Evolutionary conservation across 2,888 invertebrate species (phyloP).

Genomic region (Hemaris fuciformis): DNA sequence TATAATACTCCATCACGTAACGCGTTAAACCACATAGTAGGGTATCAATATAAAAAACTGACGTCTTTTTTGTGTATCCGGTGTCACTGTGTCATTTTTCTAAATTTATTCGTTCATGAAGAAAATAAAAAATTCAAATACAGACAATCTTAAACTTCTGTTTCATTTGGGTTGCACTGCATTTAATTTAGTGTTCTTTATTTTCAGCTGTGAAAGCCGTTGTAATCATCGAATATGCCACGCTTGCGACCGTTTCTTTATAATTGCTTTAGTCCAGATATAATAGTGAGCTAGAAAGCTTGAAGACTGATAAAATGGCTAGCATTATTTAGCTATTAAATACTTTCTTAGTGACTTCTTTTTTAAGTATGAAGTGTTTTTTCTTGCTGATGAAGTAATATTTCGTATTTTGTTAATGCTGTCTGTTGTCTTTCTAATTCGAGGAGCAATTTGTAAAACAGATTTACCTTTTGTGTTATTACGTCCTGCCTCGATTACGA

Average conservation of each 20-base stretch:
- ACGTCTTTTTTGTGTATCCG: no score
- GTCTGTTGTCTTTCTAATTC: background rate
- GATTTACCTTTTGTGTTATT: background rate
- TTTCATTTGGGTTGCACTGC: no score
- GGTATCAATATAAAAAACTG: no score
- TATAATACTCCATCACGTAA: no score
- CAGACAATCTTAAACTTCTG: background rate
- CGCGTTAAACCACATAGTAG: no score
- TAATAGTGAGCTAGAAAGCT: slow-evolving; percentile 1
- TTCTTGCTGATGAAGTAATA: no score
- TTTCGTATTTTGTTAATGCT: background rate
- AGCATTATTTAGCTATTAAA: background rate
- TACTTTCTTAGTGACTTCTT: background rate
- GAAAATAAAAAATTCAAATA: no score
- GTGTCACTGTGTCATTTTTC: no score
- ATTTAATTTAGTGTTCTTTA: slow-evolving; percentile 7
- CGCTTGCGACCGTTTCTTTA: background rate
- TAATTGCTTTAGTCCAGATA: background rate
- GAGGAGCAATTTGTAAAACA: background rate
- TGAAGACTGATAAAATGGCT: slow-evolving; percentile 9
- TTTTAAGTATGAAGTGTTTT: background rate
- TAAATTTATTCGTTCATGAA: no score
- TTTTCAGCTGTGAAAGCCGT: slow-evolving; percentile 40
- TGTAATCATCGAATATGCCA: background rate
- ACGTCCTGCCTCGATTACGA: background rate